Base-by-base conservation (phyloP, 2,113 vertebrate genomes). In the Grantiella picta region DNA sequence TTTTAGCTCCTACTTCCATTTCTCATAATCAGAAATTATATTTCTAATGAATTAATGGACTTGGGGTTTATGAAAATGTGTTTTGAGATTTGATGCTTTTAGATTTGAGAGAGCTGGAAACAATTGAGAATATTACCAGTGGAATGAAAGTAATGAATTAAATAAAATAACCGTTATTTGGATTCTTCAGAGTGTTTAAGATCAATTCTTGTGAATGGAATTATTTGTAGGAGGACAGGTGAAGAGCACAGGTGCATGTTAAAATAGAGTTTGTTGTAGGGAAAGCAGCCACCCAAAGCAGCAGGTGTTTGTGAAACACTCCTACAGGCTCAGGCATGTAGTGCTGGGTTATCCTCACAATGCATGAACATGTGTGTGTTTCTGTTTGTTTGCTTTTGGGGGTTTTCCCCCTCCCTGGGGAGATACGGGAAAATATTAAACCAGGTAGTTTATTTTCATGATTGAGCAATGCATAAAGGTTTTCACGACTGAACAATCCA, bases 211-310 rank as follows among this genome's bases (percentile, higher is more conserved):
- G 40, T 75, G 77, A 36, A 57, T 28, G 64, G 17, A 60, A n/a
- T 69, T 79, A 56, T 40, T 94, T 45, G 16, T 17, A 75, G 61
- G 29, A 73, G 64, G 64, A 52, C 84, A 78, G 86, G 86, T 92
- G 86, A 89, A 89, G 87, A 87, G 61, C 68, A 90, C 77, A 95
- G 54, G 59, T 92, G 89, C 45, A 11, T 35, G 40, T 76, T 92
- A 85, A 85, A 92, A 69, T 80, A 77, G 57, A 86, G 75, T 54
- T 91, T 82, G 13, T 69, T 6, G 10, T 29, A 63, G 27, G 73
- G 23, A 64, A 38, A 95, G 35, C 63, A 94, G 17, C 54, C 25
- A 60, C 79, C 19, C 50, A 12, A 66, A 82, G 1, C 59, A 93
- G 69, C 82, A 84, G 80, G 42, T 92, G 76, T 89, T 80, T 42